Base-by-base conservation (phyloP, 2,113 vertebrate species). In the Zapus hudsonius region DNA sequence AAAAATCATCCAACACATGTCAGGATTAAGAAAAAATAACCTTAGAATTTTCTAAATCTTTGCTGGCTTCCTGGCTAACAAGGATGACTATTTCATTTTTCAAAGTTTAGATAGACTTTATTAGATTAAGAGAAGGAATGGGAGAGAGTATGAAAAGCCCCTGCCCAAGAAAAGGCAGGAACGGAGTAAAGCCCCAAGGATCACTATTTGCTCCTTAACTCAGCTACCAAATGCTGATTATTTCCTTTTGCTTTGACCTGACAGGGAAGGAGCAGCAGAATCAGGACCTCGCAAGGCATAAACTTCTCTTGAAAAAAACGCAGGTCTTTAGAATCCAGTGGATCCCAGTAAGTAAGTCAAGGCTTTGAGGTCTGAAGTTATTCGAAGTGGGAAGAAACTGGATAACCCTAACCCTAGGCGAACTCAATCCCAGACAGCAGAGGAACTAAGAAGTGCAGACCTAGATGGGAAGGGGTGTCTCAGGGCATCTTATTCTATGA, bases 221-320 rank as follows among this genome's bases (percentile, higher is more conserved):
- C 59, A 36, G 75, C 20, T 61, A 59, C 59, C 69, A 63, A 75
- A 90, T 36, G 36, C 23, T 69, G 81, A 88, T 52, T 64, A 25
- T 67, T 33, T 84, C 85, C 47, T 69, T 92, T 84, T 89, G 36
- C 22, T 92, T 57, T 73, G 47, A 63, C n/a, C 63, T 67, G 84
- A 59, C 3, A 55, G 79, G 74, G 69, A 78, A 57, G n/a, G 44
- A 74, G 29, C 7, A 2, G 19, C 22, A 84, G 72, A 67, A 83
- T 63, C 16, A 19, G 11, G 22, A n/a, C 80, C 72, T 78, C 22
- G 17, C 27, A 40, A 70, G 8, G 29, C 22, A 1, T 20, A 55
- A 33, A 42, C 22, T 23, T 67, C 82, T 67, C 36, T 72, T 11
- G 33, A 70, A 47, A 59, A n/a, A 79, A 87, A 66, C 10, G 42